phyloP scores from a whole-genome alignment of 2,888 invertebrate species.

The Nemoura dubitans region DNA sequence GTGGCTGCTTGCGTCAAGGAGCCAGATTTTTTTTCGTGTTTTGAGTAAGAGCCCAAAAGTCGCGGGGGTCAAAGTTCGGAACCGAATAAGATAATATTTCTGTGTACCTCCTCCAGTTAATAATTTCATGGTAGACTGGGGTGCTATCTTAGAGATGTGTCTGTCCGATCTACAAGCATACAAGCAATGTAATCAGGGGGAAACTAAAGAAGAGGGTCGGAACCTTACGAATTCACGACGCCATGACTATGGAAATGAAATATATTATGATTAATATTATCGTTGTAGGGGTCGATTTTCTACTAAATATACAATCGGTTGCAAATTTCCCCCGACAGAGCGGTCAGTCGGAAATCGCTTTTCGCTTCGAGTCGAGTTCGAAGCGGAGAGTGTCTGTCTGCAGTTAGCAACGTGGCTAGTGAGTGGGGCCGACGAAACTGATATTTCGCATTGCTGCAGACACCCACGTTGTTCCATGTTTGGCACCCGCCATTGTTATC shows the following conservation, averaged over 20 bases:
- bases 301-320: too few species aligned
- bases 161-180: background rate
- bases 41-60: background rate
- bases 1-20: background rate
- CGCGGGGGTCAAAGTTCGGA: background rate
- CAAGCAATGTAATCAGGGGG: background rate
- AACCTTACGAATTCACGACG: background rate
- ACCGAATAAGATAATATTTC: background rate
- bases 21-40: background rate
- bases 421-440: background rate
- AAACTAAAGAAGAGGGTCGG: background rate
- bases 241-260: too few species aligned
- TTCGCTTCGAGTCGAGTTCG: background rate
- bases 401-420: background rate
- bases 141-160: background rate
- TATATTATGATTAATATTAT: too few species aligned
- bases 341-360: background rate
- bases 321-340: too few species aligned
- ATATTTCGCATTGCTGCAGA: conserved; percentile 27
- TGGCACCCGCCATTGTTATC: conserved; percentile 40
- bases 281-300: too few species aligned
- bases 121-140: background rate
- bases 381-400: background rate
- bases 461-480: conserved; percentile 36
- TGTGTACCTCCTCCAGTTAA: background rate